Evolutionary conservation across 1,140 invertebrate species (phyloP), one percentile per base, ranked within the genome.

Genomic region (Oreohelix idahoensis): DNA sequence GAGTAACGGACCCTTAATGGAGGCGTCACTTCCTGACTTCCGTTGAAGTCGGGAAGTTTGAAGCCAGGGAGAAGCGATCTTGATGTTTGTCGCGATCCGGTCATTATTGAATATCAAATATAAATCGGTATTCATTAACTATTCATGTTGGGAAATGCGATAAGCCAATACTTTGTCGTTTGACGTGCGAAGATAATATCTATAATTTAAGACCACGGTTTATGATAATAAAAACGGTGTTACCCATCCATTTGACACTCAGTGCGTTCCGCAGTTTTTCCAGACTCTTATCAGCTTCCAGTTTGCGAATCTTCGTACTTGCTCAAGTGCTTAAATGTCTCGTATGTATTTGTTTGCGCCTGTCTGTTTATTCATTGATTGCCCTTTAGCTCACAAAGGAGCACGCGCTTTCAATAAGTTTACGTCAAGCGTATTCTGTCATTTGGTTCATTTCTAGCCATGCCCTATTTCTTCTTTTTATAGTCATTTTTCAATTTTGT

Each of bases 41-140:
- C 63, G 63, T 32, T 66, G 1, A 23, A 66, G 5, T 32, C 32
- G 63, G 63, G 63, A 66, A 32, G 5, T 32, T 66, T 66, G 4
- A 32, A 66, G n/a, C 63, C 63, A 32, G 63, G 2, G 63, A 32
- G 63, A 66, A n/a, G 29, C 15, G 26, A 58, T 58, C 53, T 23
- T 58, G 8, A 35, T 66, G 63, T 66, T 66, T 66, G 63, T 35
- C 63, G 29, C n/a, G 20, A n/a, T 17, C 63, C n/a, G 26, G 63
- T 32, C 63, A 32, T 66, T 66, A 66, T 66, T 66, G 63, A 29
- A 66, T 66, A 66, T 66, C 63, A 66, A 66, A 66, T 66, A 66
- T 66, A 8, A 66, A 32, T 66, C 63, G 5, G 29, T 66, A 5
- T 66, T 66, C 63, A 66, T 66, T 66, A 66, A 66, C 63, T 32